phyloP scores from a whole-genome alignment of 1,140 invertebrate species.

The Sycophaga agraensis region DNA sequence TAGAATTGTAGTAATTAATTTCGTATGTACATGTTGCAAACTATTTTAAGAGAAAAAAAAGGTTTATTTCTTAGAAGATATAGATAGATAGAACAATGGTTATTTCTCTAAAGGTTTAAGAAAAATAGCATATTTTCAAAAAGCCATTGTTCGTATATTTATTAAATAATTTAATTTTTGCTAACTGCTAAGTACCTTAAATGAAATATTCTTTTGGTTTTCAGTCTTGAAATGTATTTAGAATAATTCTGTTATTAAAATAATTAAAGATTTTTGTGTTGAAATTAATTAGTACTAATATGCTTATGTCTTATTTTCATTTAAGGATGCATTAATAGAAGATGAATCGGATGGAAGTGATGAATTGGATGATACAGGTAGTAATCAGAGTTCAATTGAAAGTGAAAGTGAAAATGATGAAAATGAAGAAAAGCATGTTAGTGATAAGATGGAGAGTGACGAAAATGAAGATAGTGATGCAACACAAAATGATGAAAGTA shows the following conservation, averaged over 20 bases:
- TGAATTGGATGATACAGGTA: background rate
- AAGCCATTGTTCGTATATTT: too few relatives aligned
- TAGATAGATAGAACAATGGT: too few relatives aligned
- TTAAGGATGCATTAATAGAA: constrained; percentile 1
- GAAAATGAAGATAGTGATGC: constrained; percentile 40
- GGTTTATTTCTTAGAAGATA: too few relatives aligned
- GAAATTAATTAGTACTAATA: too few relatives aligned
- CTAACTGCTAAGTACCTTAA: too few relatives aligned
- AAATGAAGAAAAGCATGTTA: constrained; percentile 59
- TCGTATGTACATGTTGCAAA: too few relatives aligned
- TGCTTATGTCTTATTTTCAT: background rate
- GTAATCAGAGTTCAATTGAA: constrained; percentile 37
- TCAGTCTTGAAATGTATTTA: too few relatives aligned
- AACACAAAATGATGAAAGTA: constrained; percentile 47
- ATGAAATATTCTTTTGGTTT: too few relatives aligned
- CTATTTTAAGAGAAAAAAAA: too few relatives aligned
- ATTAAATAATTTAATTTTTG: too few relatives aligned
- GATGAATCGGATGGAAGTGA: background rate
- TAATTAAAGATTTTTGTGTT: background rate
- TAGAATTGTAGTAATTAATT: too few relatives aligned
- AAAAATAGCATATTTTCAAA: background rate
- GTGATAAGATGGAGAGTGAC: constrained; percentile 66
- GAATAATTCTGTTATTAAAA: background rate
- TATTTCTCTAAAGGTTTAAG: background rate
- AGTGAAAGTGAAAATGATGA: constrained; percentile 47